A percentile compares a stretch with the other conserved stretches of the same genome.
phyloP scores from a whole-genome alignment of 2,113 vertebrate genomes.

The Clarias macrocephalus region DNA sequence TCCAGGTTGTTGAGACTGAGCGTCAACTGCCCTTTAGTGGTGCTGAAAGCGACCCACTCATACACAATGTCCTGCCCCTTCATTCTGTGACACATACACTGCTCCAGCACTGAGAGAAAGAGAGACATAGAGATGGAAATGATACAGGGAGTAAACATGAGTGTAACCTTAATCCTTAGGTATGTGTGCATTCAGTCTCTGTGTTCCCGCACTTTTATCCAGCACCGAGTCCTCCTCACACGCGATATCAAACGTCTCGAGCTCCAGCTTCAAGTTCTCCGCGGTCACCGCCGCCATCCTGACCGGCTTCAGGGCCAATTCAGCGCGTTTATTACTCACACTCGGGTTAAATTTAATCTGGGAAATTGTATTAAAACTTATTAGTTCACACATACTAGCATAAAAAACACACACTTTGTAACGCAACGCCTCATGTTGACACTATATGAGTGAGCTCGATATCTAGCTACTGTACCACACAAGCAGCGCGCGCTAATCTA shows the following conservation, averaged over 20 bases:
- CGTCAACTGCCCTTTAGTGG: constrained; percentile 60
- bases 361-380: neutral
- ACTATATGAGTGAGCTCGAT: neutral
- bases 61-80: constrained; percentile 67
- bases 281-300: constrained; percentile 63
- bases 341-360: neutral
- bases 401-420: neutral
- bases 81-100: constrained; percentile 76
- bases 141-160: neutral
- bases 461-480: neutral
- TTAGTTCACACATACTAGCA: neutral
- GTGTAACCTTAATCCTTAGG: neutral
- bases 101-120: constrained; percentile 78
- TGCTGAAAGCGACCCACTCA: constrained; percentile 84
- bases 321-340: no score
- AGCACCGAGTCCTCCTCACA: constrained; percentile 64
- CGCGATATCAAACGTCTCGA: constrained; percentile 65
- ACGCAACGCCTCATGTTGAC: neutral
- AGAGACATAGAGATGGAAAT: neutral
- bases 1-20: constrained; percentile 71
- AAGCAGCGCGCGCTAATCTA: neutral
- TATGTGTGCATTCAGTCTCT: neutral
- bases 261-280: constrained; percentile 63
- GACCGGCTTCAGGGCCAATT: neutral
- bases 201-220: constrained; percentile 68